Conservation (phyloP, 92 coral and sea anemone genomes). For the Porites lobata region DNA sequence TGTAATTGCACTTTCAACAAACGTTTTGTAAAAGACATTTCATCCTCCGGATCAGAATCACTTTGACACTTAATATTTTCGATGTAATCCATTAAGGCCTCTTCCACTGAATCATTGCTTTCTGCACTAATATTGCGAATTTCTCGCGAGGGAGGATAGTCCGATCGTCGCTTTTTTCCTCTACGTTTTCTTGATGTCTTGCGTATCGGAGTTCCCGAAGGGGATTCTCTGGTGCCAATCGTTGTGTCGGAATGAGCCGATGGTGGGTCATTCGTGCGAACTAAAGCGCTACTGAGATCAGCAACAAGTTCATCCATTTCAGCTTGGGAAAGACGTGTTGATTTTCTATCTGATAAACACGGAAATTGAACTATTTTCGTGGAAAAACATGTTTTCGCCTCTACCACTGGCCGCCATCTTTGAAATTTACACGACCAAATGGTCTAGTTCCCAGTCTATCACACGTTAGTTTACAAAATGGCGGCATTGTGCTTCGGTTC, state of each 20-base stretch:
- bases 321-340: not conserved
- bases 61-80: conserved; percentile 95
- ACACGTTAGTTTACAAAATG: not conserved
- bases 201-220: conserved; percentile 86
- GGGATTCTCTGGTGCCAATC: conserved; percentile 85
- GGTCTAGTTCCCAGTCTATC: conserved; percentile 21
- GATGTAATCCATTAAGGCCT: conserved; percentile 94
- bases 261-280: conserved; percentile 83
- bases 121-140: conserved; percentile 88
- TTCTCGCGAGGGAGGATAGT: conserved; percentile 85
- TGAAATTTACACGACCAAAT: not conserved
- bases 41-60: conserved; percentile 91
- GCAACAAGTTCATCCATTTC: conserved; percentile 88
- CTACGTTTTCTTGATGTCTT: conserved; percentile 85
- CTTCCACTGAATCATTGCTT: conserved; percentile 97
- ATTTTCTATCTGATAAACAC: not conserved
- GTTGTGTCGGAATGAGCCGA: conserved; percentile 92
- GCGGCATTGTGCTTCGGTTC: not conserved
- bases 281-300: conserved; percentile 82
- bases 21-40: conserved; percentile 71
- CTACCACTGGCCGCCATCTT: conserved; percentile 31
- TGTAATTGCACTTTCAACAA: conserved; percentile 63
- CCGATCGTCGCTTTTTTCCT: conserved; percentile 90
- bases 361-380: not conserved
- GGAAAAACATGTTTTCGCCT: not conserved